Evolutionary conservation across 2,888 invertebrate genomes (phyloP).

Genomic region (Neoascia interrupta): DNA sequence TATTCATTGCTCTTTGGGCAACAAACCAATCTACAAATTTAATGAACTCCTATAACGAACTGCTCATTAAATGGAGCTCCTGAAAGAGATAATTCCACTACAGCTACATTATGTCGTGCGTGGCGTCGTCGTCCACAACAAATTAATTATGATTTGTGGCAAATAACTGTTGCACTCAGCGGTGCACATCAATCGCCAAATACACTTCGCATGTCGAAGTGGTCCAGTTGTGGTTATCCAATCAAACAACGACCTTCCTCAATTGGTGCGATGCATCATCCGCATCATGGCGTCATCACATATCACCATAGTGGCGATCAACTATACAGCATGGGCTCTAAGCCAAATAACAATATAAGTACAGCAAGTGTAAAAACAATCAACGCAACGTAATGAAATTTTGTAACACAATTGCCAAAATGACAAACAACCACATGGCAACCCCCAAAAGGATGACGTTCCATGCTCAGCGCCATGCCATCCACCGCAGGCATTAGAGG

Average conservation of each 20-base stretch:
- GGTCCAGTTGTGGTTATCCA: conserved; percentile 8
- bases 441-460: conserved; percentile 24
- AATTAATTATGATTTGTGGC: conserved; percentile 50
- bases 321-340: not conserved
- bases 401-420: conserved; percentile 50
- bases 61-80: conserved; percentile 34
- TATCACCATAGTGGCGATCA: not conserved
- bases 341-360: no score
- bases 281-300: conserved; percentile 13
- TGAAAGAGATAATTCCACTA: not conserved
- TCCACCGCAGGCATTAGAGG: conserved; percentile 23
- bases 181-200: conserved; percentile 38
- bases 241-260: conserved; percentile 55
- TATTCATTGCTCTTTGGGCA: conserved; percentile 1
- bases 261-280: conserved; percentile 53
- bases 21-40: conserved; percentile 32
- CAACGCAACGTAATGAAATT: conserved; percentile 28
- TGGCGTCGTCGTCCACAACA: conserved; percentile 14
- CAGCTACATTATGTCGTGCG: not conserved
- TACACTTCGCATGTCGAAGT: conserved; percentile 19
- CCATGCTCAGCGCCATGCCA: not conserved
- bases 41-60: conserved; percentile 47
- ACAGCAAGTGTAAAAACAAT: conserved; percentile 29
- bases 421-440: not conserved
- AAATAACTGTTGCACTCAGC: conserved; percentile 44